Percentiles rank a stretch among this genome's conserved stretches.
phyloP scores from a whole-genome alignment of 2,797 vertebrate genomes.

The Anas acuta region DNA sequence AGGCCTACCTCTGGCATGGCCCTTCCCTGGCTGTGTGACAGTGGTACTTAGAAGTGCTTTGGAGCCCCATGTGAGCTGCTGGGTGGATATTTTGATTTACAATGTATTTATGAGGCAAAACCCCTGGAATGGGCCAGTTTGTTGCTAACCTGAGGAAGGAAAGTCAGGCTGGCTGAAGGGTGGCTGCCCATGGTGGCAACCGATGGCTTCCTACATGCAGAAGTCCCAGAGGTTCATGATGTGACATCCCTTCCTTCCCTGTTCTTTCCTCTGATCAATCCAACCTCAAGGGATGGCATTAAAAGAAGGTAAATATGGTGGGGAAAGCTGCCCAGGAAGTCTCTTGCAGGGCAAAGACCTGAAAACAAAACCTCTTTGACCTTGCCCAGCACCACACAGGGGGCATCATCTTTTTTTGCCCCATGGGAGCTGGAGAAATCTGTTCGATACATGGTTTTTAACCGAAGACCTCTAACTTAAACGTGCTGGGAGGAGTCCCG shows the following conservation, averaged over 20 bases:
- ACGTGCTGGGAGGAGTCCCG: neutral
- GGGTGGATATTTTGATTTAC: neutral
- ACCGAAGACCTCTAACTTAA: neutral
- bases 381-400: neutral
- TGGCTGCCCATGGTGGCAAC: neutral
- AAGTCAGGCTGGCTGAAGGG: neutral
- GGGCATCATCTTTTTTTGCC: neutral
- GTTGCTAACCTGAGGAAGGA: neutral
- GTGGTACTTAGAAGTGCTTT: neutral
- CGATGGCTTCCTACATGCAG: rapidly evolving
- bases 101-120: neutral
- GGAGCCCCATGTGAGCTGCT: neutral
- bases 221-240: neutral
- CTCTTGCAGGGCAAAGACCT: neutral
- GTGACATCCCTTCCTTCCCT: neutral
- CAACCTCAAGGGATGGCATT: neutral
- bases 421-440: neutral
- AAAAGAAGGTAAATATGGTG: neutral
- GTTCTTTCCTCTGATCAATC: neutral
- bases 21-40: neutral
- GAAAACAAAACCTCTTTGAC: neutral
- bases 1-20: neutral
- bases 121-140: neutral
- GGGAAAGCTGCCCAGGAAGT: neutral
- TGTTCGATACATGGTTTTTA: neutral